A percentile compares a stretch with the other conserved stretches of the same genome.
Conservation (phyloP, 2,888 invertebrate genomes). For the Chaetoderma sp. region DNA sequence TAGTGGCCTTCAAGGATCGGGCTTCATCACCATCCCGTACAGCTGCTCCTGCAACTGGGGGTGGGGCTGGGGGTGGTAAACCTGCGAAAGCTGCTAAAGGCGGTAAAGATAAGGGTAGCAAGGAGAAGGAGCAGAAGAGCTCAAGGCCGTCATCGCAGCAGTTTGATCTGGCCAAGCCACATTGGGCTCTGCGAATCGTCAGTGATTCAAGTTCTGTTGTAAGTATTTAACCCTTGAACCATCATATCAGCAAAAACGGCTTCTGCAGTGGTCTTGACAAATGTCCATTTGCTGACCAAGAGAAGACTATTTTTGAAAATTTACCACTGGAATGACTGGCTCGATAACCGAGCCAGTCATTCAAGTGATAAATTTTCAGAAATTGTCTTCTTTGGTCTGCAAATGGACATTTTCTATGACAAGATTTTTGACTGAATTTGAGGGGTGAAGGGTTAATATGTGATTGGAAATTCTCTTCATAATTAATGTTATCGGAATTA, state of each 20-base stretch:
- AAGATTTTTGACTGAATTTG: too few relatives aligned
- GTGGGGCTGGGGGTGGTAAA: conserved; percentile 43
- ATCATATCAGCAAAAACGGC: neutral
- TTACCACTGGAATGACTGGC: too few relatives aligned
- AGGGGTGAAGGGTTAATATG: too few relatives aligned
- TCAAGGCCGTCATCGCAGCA: conserved; percentile 64
- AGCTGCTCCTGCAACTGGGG: conserved; percentile 48
- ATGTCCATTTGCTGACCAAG: too few relatives aligned
- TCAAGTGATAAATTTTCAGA: too few relatives aligned
- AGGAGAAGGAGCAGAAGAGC: conserved; percentile 50
- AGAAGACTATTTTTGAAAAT: too few relatives aligned
- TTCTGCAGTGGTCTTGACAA: neutral
- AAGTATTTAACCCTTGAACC: conserved; percentile 35
- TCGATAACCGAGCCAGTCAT: too few relatives aligned
- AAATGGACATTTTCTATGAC: too few relatives aligned
- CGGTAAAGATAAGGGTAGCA: conserved; percentile 58
- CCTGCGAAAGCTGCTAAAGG: conserved; percentile 49
- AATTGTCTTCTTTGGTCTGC: too few relatives aligned
- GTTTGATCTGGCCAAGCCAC: conserved; percentile 66
- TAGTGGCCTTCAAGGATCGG: conserved; percentile 60
- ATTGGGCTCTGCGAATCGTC: conserved; percentile 66
- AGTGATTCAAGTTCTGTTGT: conserved; percentile 63
- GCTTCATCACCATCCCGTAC: conserved; percentile 48
- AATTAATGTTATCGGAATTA: too few relatives aligned
- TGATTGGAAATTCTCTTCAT: too few relatives aligned